Percentiles rank a stretch among this genome's conserved stretches.
Evolutionary conservation across 2,888 invertebrate genomes (phyloP).

Genomic region (Trichopoda pennipes): DNA sequence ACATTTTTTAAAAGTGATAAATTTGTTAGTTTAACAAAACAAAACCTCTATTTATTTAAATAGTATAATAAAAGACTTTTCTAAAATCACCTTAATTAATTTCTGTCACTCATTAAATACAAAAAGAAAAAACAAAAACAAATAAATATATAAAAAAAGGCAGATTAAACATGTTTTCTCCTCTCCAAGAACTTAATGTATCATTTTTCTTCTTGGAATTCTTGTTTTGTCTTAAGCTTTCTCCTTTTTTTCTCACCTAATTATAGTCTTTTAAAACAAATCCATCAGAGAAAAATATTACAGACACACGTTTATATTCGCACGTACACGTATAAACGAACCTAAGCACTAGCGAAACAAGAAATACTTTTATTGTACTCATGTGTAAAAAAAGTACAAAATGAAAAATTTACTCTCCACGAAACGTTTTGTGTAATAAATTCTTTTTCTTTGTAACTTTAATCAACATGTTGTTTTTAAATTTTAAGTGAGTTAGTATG

Average conservation of each 20-base stretch:
- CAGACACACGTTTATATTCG: not conserved
- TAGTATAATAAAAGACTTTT: too few species aligned
- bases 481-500: constrained; percentile 2
- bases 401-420: not conserved
- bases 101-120: too few species aligned
- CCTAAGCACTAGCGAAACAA: not conserved
- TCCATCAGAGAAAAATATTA: constrained; percentile 34
- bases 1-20: too few species aligned
- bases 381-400: not conserved
- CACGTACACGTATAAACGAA: not conserved
- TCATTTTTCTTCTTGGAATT: too few species aligned
- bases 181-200: too few species aligned
- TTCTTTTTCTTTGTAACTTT: constrained; percentile 24
- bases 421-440: not conserved
- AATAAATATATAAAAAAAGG: too few species aligned
- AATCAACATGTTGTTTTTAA: constrained; percentile 63
- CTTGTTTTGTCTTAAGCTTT: too few species aligned
- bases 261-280: constrained; percentile 31
- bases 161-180: too few species aligned
- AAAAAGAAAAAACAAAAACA: too few species aligned
- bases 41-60: too few species aligned
- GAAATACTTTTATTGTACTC: constrained; percentile 22
- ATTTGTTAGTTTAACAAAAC: too few species aligned
- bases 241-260: constrained; percentile 21
- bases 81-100: too few species aligned